Evolutionary conservation across 2,888 invertebrate genomes (phyloP), one percentile per base, ranked within the genome.

Genomic region (Sesia apiformis): DNA sequence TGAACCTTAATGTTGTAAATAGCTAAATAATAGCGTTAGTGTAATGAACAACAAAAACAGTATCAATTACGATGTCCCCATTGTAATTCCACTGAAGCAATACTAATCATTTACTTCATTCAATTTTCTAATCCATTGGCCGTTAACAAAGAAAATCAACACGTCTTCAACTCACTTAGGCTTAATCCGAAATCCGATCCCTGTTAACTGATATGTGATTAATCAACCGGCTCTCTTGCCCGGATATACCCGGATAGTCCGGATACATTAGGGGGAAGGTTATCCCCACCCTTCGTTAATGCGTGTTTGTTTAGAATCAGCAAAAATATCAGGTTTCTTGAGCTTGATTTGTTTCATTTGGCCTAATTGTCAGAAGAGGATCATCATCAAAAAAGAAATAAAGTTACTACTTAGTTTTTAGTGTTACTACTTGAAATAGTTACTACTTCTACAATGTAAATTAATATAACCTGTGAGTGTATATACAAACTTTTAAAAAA

Each of bases 171-270:
- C 64, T 63, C 63, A 65, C 64, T 58, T 55, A 55, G 60, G 61
- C 59, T 66, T 69, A 67, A 66, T 65, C 69, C 66, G 74, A 67
- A 72, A 73, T 68, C 69, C 64, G 67, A 72, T 71, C 65, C 72
- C 63, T 61, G 74, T 71, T 74, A 78, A 70, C 76, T 77, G 78
- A 79, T 79, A 78, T 75, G 76, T 78, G 76, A 77, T 77, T 82
- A 80, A 78, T 79, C 76, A 78, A 71, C 68, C 65, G 64, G 65
- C 63, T 40, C 52, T 4, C 60, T 69, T 63, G 54, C 7, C 38
- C 7, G 7, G 61, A 58, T 57, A 58, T 62, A 59, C 58, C 55
- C 59, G 57, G 68, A 55, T 58, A 63, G 55, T 60, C 63, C 63
- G 64, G 65, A 60, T 65, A 63, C 56, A 57, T 46, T 46, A 46